Base-by-base conservation (phyloP, 2,888 invertebrate species). In the Phlogophora meticulosa region DNA sequence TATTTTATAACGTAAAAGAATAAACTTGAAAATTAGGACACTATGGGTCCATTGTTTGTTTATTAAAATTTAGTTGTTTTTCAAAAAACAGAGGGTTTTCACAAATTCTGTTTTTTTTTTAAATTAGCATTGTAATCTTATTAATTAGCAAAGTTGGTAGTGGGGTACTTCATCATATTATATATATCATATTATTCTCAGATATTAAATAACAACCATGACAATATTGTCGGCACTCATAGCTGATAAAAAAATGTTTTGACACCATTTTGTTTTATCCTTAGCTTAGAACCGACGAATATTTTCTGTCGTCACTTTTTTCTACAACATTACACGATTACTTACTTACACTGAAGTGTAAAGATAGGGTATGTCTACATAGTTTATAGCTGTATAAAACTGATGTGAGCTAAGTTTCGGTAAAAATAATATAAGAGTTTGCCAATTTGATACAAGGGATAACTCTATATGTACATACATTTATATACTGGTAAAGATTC, bases 251-350 rank as follows among this genome's bases (percentile, higher is more conserved):
- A 20, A 49, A 15, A 28, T 61, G 13, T 60, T 34, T 13, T 22
- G 7, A 11, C 40, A 40, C 7, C 34, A 58, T 68, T 61, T 42
- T 53, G 28, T 57, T 53, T 45, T 55, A 45, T 42, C 13, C 58
- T 7, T 36, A 28, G 34, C 46, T 42, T 36, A 42, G 24, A 17
- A 42, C 7, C 28, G 15, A 34, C 36, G n/a, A 46, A 48, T 52
- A 61, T 45, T 49, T 45, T 58, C 38, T 28, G 36, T 22, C 48
- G 45, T 51, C 57, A 53, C 32, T 65, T 64, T 45, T 57, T 71
- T 71, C 67, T 70, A 48, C 61, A 40, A 67, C 61, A 43, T 63
- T 62, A 71, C 66, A 63, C 61, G 60, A 68, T 70, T 61, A 61
- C 22, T 69, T 68, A 69, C 69, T 69, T 53, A 62, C 46, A 7